phyloP scores from a whole-genome alignment of 2,888 invertebrate genomes.

The Pterostichus madidus region DNA sequence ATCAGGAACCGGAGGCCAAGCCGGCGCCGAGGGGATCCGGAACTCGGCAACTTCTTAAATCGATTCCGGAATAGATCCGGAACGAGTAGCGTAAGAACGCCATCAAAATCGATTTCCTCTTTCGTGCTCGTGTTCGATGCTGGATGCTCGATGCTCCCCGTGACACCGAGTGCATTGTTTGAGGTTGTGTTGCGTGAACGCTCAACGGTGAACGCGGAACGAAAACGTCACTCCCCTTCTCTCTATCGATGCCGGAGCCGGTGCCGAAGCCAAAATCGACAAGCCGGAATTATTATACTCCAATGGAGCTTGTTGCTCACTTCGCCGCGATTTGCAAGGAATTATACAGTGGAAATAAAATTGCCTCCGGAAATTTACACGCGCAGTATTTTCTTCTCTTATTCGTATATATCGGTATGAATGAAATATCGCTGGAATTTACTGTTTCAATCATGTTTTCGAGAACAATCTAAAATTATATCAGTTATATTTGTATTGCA shows the following conservation, averaged over 20 bases:
- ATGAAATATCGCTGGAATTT: constrained; percentile 21
- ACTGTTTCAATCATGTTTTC: constrained; percentile 12
- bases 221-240: not conserved
- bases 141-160: constrained; percentile 14
- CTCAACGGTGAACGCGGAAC: constrained; percentile 7
- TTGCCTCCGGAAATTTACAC: constrained; percentile 42
- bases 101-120: constrained; percentile 37
- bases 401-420: constrained; percentile 14
- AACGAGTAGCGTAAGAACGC: constrained; percentile 29
- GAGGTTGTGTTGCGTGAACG: constrained; percentile 38
- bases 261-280: constrained; percentile 19
- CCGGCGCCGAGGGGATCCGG: constrained; percentile 40
- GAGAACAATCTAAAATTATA: no score
- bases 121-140: not conserved
- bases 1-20: constrained; percentile 4
- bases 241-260: not conserved
- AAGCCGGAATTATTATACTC: constrained; percentile 43
- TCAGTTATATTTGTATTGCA: no score
- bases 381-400: constrained; percentile 29
- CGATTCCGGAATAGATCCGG: constrained; percentile 51
- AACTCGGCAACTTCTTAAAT: constrained; percentile 50
- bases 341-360: constrained; percentile 48
- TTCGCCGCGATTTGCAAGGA: constrained; percentile 31
- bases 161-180: constrained; percentile 45
- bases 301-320: constrained; percentile 40